Base-by-base conservation (phyloP, 2,888 invertebrate species). In the Lasioglossum villosulum region DNA sequence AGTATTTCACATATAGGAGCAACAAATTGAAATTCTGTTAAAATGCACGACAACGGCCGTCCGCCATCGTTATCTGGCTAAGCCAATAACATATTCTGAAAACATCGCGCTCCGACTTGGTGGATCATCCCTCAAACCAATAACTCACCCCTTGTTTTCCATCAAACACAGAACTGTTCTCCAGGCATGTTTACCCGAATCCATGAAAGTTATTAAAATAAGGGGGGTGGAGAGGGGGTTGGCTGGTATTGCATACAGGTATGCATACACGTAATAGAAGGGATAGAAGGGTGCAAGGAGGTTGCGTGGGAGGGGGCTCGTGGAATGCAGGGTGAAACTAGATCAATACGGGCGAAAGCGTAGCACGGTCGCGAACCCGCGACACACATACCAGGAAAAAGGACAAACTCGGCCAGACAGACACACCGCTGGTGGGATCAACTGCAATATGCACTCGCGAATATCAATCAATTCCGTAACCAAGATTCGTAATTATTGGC, bases 311-410 rank as follows among this genome's bases (percentile, higher is more conserved):
- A 34, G 68, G 37, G 10, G 37, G 37, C 81, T 63, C 63, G 82
- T 83, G 88, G 89, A 88, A 89, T 88, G 91, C 88, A 75, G 86
- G 87, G 87, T 87, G 83, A 92, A 91, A 81, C 82, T 88, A 92
- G 90, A 91, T 91, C 91, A 91, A 91, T 91, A 91, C 91, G 79
- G 88, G 89, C 92, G 89, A 92, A 92, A 93, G 92, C 90, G 83
- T 92, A 89, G 91, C 90, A 92, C 90, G 91, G 90, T 92, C 91
- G 91, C 92, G 91, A 92, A 92, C 87, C 86, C 90, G 89, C 90
- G 91, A 90, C 91, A 93, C 87, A 91, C 88, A 85, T 90, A 91
- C 78, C n/a, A 66, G 75, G 75, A 82, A 86, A 89, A 84, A 85
- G 81, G 80, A 75, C 79, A 82, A 77, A 84, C 48, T 68, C 72